Base-by-base conservation (phyloP, 92 coral and sea anemone species). In the Heliopora coerulea region DNA sequence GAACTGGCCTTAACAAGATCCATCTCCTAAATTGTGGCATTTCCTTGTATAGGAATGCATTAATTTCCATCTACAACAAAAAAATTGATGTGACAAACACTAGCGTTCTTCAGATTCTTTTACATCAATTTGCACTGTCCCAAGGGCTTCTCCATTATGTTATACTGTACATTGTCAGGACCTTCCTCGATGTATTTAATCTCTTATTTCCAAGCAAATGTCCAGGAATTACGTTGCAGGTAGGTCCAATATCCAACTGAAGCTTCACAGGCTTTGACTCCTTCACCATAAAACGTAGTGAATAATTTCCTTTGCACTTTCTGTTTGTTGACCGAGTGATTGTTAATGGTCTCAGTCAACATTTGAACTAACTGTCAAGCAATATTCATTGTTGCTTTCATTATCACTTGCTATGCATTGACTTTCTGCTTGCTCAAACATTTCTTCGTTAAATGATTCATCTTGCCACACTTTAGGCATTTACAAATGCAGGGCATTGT, bases 341-440 rank as follows among this genome's bases (percentile, higher is more conserved):
- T 59, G 54, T 39, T 61, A n/a, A 75, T 61, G 24, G 52, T 44
- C 60, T 75, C 80, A 59, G 23, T 75, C 80, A 27, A 40, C n/a
- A 30, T 58, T 32, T 20, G 80, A 59, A 9, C 41, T n/a, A 29
- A 57, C 49, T 39, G 80, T 74, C 39, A 74, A 48, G 70, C 80
- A 57, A 48, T 59, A 74, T 58, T 74, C 80, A 58, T 75, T 56
- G 32, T 49, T 39, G 54, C 72, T 65, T 35, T 30, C 33, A 65
- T 24, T 65, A 27, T 65, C 72, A 58, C 15, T 37, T 35, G 54
- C 19, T 34, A 34, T 33, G 11, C 33, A 32, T 21, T 59, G 54
- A 65, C 73, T 40, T 19, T 48, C 18, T 3, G 1, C 73, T 65
- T 65, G 14, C 31, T 3, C 12, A 65, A 48, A 28, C 73, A 65